Evolutionary conservation across 1,140 invertebrate species (phyloP).

Genomic region (Camponotus floridanus): DNA sequence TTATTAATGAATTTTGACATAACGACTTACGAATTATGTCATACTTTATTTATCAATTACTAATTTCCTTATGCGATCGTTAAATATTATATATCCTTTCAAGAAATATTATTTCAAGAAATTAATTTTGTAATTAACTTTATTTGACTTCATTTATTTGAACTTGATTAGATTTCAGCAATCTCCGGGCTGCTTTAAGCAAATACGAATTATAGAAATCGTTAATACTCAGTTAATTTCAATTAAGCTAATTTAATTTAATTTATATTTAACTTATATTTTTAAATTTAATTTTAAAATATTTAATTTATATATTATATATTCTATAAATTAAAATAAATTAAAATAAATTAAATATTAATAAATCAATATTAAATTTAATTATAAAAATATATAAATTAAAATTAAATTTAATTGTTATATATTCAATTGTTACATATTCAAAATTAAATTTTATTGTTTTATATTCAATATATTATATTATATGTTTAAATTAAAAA

Average conservation of each 20-base stretch:
- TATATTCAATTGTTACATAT: too few relatives aligned
- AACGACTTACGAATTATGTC: neutral
- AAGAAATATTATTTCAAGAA: neutral
- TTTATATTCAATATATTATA: too few relatives aligned
- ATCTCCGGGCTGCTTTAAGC: neutral
- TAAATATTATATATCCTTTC: neutral
- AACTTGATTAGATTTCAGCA: neutral
- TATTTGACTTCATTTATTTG: conserved; percentile 11
- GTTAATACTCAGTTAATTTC: neutral
- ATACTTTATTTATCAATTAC: neutral
- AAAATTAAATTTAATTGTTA: too few relatives aligned
- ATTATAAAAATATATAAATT: too few relatives aligned
- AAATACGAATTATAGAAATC: neutral
- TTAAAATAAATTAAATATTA: too few relatives aligned
- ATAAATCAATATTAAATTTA: too few relatives aligned
- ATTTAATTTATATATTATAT: too few relatives aligned
- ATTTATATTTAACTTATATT: neutral
- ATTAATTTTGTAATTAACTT: conserved; percentile 34
- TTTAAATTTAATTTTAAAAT: too few relatives aligned
- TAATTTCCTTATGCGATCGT: conserved; percentile 3
- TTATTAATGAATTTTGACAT: neutral
- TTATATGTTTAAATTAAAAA: too few relatives aligned
- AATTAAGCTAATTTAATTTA: neutral
- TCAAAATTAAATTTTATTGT: too few relatives aligned
- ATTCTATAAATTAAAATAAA: too few relatives aligned